Conservation (phyloP, 2,888 invertebrate genomes). For the Drosophila neonasuta region DNA sequence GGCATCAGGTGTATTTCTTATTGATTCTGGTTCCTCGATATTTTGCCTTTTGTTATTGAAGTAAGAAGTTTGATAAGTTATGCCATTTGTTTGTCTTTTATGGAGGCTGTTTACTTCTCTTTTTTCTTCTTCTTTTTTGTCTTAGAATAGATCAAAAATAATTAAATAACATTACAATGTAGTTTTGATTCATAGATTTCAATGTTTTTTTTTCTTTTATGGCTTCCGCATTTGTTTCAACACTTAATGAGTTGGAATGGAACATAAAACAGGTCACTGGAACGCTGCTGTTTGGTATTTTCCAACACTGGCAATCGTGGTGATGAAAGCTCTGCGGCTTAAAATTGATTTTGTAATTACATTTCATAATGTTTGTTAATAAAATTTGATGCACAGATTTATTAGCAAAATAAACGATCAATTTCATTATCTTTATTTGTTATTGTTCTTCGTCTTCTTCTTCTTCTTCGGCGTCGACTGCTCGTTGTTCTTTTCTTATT, state of each 20-base stretch:
- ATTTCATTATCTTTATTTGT: slow-evolving; percentile 46
- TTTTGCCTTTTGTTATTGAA: slow-evolving; percentile 34
- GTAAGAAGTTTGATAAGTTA: slow-evolving; percentile 24
- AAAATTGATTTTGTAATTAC: slow-evolving; percentile 38
- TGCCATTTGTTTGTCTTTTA: slow-evolving; percentile 33
- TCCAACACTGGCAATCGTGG: neutral
- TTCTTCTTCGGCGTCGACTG: neutral
- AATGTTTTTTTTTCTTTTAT: slow-evolving; percentile 15
- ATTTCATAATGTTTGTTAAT: slow-evolving; percentile 33
- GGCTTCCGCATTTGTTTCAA: slow-evolving; percentile 46
- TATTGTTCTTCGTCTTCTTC: slow-evolving; percentile 20
- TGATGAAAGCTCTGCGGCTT: neutral
- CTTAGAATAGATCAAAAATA: slow-evolving; percentile 53
- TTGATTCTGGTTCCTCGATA: slow-evolving; percentile 49
- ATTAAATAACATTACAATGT: slow-evolving; percentile 69
- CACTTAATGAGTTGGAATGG: slow-evolving; percentile 15
- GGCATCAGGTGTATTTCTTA: slow-evolving; percentile 54
- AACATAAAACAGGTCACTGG: slow-evolving; percentile 57
- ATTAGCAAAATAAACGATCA: slow-evolving; percentile 45
- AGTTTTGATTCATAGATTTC: slow-evolving; percentile 31
- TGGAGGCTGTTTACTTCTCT: slow-evolving; percentile 33
- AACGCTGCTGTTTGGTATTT: slow-evolving; percentile 10
- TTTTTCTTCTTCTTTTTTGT: slow-evolving; percentile 41
- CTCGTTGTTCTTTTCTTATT: slow-evolving; percentile 7
- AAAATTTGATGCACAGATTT: slow-evolving; percentile 53